Base-by-base conservation (phyloP, 2,797 vertebrate species). In the Dermochelys coriacea region DNA sequence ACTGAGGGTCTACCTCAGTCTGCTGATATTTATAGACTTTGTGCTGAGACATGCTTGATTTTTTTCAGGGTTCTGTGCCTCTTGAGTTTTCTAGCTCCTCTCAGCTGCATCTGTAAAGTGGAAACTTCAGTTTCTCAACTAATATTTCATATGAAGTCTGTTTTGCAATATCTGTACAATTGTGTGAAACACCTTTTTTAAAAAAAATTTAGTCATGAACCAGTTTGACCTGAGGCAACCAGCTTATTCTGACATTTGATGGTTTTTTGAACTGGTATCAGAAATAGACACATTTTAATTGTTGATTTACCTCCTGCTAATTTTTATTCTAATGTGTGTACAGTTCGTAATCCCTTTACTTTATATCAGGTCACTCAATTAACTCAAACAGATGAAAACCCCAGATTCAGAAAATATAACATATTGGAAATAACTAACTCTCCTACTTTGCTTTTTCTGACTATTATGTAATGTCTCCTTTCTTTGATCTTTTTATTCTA, bases 401-500 rank as follows among this genome's bases (percentile, higher is more conserved):
- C 61, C 71, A 85, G 64, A 92, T 96, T 75, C 21, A 41, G 10
- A 64, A 64, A 64, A 64, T n/a, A 64, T 64, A n/a, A 34, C 34
- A 34, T 16, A 34, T 64, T 64, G 61, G 34, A 64, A 64, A 64
- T n/a, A 64, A 34, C 74, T 77, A 77, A 25, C 52, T 47, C 93
- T 83, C 90, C 68, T 92, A 59, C 27, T 84, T 94, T 75, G 68
- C 52, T 95, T 90, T 82, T 68, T 80, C 85, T 93, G 85, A 88
- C 82, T 84, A 49, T 90, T 90, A 90, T 95, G 92, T 89, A 64
- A 71, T 50, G 85, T 83, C 82, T 91, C 95, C 95, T 97, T 89
- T 93, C 89, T 52, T 75, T 57, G 93, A 75, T 96, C 88, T 95
- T 97, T 97, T 90, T 59, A 95, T 95, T 93, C 88, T 93, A 61